Conservation (phyloP, 1,140 invertebrate genomes). For the Meloidogyne exigua region DNA sequence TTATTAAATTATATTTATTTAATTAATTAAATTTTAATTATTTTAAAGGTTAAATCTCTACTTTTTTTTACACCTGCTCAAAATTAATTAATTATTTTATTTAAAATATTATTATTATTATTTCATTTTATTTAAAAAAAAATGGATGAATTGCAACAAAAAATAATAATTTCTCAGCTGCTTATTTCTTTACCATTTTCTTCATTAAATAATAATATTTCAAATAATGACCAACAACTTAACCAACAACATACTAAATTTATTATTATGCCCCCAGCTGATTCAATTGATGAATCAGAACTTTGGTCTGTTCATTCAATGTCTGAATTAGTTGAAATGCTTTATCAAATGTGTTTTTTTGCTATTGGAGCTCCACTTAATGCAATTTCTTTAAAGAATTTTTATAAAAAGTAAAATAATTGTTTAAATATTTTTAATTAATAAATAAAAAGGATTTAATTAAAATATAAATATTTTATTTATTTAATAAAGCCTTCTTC, state of each 20-base stretch:
- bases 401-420: conserved; percentile 25
- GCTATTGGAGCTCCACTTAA: conserved; percentile 53
- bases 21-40: too few relatives aligned
- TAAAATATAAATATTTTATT: too few relatives aligned
- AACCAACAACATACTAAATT: not conserved
- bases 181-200: not conserved
- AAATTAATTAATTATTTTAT: too few relatives aligned
- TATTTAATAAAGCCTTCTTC: too few relatives aligned
- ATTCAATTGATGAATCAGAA: conserved; percentile 21
- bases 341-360: conserved; percentile 56
- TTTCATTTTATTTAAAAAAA: not conserved
- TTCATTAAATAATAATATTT: not conserved
- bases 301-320: conserved; percentile 26
- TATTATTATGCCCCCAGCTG: not conserved
- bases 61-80: not conserved
- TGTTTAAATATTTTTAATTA: conserved; percentile 7
- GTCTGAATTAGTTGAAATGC: conserved; percentile 54
- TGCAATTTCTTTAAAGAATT: conserved; percentile 42
- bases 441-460: too few relatives aligned
- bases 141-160: conserved; percentile 4
- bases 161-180: conserved; percentile 1
- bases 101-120: not conserved
- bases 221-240: not conserved
- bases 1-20: too few relatives aligned
- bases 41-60: not conserved